Evolutionary conservation across 37 sponge, comb jelly and placozoan species (phyloP).

Genomic region (Petrosia ficiformis): DNA sequence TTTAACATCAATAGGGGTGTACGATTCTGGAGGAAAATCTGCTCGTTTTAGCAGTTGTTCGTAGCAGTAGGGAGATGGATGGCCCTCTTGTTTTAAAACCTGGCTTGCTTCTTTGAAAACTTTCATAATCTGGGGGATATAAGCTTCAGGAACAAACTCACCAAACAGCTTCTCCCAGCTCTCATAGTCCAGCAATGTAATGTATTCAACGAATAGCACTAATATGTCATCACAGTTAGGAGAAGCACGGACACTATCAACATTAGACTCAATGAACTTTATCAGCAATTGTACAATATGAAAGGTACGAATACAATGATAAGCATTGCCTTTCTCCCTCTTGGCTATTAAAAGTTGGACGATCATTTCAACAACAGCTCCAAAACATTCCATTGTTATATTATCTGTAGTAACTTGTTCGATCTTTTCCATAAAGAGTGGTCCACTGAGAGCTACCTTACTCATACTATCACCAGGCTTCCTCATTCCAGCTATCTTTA

Average conservation of each 20-base stretch:
- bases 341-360: constrained; percentile 46
- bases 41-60: constrained; percentile 13
- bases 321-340: constrained; percentile 83
- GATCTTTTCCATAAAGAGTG: constrained; percentile 44
- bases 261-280: constrained; percentile 26
- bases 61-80: constrained; percentile 3
- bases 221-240: constrained; percentile 48
- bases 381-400: constrained; percentile 10
- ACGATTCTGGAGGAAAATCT: constrained; percentile 47
- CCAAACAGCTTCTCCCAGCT: constrained; percentile 72
- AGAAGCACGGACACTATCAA: too few relatives aligned
- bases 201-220: constrained; percentile 33
- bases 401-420: constrained; percentile 10
- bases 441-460: constrained; percentile 71
- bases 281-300: constrained; percentile 70
- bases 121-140: constrained; percentile 51
- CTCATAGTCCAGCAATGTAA: constrained; percentile 4
- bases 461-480: constrained; percentile 44
- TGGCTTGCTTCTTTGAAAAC: constrained; percentile 11
- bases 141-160: constrained; percentile 66
- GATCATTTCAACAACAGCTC: constrained; percentile 55
- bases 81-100: background rate
- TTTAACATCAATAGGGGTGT: constrained; percentile 37
- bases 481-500: background rate
- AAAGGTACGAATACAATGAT: constrained; percentile 81